Conservation (phyloP, 1,140 invertebrate species). For the Cydia amplana region DNA sequence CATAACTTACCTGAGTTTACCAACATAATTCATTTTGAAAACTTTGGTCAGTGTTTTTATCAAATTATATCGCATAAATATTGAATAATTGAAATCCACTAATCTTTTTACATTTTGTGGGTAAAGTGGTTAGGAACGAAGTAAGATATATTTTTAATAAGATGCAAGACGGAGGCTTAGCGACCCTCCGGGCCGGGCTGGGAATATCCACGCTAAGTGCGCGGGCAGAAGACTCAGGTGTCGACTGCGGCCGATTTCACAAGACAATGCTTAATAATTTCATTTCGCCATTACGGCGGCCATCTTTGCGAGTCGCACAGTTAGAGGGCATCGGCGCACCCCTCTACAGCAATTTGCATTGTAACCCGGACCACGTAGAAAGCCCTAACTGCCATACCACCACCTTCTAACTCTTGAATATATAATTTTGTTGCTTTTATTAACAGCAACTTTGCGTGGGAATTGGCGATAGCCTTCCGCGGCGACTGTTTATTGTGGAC, state of each 20-base stretch:
- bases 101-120: constrained; percentile 10
- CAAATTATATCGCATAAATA: not conserved
- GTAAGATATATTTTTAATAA: constrained; percentile 20
- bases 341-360: constrained; percentile 77
- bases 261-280: constrained; percentile 80
- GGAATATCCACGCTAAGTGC: constrained; percentile 61
- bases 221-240: constrained; percentile 69
- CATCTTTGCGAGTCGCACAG: constrained; percentile 77
- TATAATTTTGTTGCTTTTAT: constrained; percentile 80
- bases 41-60: not conserved
- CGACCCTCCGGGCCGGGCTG: not conserved
- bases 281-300: constrained; percentile 78
- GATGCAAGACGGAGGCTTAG: constrained; percentile 28
- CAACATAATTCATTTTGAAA: not conserved
- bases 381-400: constrained; percentile 73
- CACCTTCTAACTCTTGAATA: constrained; percentile 78
- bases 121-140: not conserved
- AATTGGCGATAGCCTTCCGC: constrained; percentile 76
- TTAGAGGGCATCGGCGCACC: constrained; percentile 75
- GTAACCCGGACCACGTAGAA: constrained; percentile 78
- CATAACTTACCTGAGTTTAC: not conserved
- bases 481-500: constrained; percentile 76
- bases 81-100: not conserved
- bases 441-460: constrained; percentile 77
- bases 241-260: constrained; percentile 77